Evolutionary conservation across 2,888 invertebrate species (phyloP), one percentile per base, ranked within the genome.

Genomic region (Tenthredo notha): DNA sequence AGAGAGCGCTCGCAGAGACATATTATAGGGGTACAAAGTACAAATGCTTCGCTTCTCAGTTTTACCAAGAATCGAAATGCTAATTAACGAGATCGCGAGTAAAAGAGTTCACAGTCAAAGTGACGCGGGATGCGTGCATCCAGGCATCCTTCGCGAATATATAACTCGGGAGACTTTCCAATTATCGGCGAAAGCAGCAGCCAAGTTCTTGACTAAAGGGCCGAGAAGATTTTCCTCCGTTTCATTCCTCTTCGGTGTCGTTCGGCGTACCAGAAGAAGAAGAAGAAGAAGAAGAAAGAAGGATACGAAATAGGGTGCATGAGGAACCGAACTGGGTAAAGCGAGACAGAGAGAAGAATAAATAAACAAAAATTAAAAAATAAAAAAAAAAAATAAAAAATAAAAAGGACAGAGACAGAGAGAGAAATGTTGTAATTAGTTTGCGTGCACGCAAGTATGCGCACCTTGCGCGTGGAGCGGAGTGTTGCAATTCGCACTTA

Each of bases 401-500:
- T 0, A 33, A 40, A 33, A 40, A 33, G 21, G 29, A 21, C 12
- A 33, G 78, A 58, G 58, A 54, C 21, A 77, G 77, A 37, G 61
- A 47, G 91, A 92, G 91, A 91, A 90, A 89, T 89, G 89, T 86
- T 89, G 92, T 92, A 93, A 93, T 93, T 93, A 93, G 92, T 93
- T 92, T 92, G 92, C 92, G 92, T 90, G 89, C 90, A 89, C 90
- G 90, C 89, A 91, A 90, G 91, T 89, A 61, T 67, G 83, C 67
- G 88, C 88, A 90, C 90, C 90, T 91, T 85, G 40, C 86, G 84
- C 88, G 86, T 85, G 86, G 86, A 86, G 72, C 88, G 95, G 95
- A 95, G 95, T 95, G 95, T 95, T 94, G 95, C 95, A 95, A 95
- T 95, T 95, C 95, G 95, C 95, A 95, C 95, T 95, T 95, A 95